These are phyloP conservation scores for Chionis minor DNA, from an alignment of 2,113 vertebrate genomes.

Conservation along the genomic window DNA sequence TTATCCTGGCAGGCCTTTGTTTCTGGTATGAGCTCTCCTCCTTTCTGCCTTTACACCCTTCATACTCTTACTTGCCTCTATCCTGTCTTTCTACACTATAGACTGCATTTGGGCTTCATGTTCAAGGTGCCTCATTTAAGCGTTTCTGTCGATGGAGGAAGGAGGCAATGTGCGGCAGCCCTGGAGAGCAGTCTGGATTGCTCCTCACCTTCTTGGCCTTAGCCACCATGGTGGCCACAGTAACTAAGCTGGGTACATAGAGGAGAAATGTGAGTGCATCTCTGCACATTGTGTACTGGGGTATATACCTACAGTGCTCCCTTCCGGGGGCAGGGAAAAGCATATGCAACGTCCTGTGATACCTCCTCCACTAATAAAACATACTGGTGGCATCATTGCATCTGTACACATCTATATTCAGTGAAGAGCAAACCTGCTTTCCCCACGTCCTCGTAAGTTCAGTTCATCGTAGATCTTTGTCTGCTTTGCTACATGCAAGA, in stretches of 20 bases:
- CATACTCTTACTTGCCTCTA: background rate
- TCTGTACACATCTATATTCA: background rate
- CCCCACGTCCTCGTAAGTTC: background rate
- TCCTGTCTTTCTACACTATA: background rate
- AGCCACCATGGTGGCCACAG: background rate
- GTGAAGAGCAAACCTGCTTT: background rate
- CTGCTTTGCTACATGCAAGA: background rate
- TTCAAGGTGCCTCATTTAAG: background rate
- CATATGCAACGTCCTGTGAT: accelerated
- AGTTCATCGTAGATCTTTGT: background rate
- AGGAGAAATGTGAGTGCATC: background rate
- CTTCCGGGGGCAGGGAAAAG: background rate
- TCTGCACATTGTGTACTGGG: accelerated
- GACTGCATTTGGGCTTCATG: background rate
- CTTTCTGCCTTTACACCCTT: background rate
- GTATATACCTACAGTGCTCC: background rate
- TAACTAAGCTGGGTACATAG: background rate
- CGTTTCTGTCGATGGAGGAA: background rate
- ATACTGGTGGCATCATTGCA: background rate
- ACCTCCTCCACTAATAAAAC: background rate
- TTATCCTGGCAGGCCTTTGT: background rate
- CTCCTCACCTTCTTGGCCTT: background rate
- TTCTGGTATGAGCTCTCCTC: background rate
- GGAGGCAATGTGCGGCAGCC: background rate
- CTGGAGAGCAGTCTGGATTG: background rate